Base-by-base conservation (phyloP, 2,888 invertebrate species). In the Thera obeliscata region DNA sequence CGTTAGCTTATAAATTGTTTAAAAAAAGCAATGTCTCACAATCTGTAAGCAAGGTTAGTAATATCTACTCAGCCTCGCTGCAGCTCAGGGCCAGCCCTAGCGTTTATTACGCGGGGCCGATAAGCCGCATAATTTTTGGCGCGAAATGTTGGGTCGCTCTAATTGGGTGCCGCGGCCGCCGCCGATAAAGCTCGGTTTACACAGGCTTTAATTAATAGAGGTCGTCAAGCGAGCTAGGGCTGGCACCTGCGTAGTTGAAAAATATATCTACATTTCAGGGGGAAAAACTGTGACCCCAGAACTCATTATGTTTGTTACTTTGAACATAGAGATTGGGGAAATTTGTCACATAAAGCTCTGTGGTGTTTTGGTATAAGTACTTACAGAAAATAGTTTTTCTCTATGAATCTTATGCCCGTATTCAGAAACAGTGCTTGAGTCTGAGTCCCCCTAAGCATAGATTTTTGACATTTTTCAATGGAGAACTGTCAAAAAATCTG, bases 191-290 rank as follows among this genome's bases (percentile, higher is more conserved):
- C 89, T 90, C 84, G 89, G 91, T 92, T 92, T 93, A 92, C 93
- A 91, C 90, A 88, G 86, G 87, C 85, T 91, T 91, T 93, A 92
- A 93, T 93, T 93, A 93, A 93, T 92, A 90, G 91, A 90, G 90
- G 87, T 89, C 89, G 89, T 78, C 84, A 81, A 81, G 81, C 80
- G 80, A 74, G 69, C 70, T 75, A 88, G 87, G 87, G 87, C 73
- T 85, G 85, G 61, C 67, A 59, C 70, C 56, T 67, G 60, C 66
- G 64, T 62, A 70, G 67, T 72, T 72, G 71, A 46, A 57, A 69
- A 73, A 70, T 58, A 70, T 72, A 72, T 71, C 56, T 36, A 33
- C 33, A n/a, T 56, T 56, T 56, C 49, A 35, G 12, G 11, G 11
- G 60, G 38, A 4, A 12, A 43, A 56, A 56, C 7, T 43, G 49